Evolutionary conservation across 2,888 invertebrate genomes (phyloP).

Genomic region (Bruchidius siliquastri): DNA sequence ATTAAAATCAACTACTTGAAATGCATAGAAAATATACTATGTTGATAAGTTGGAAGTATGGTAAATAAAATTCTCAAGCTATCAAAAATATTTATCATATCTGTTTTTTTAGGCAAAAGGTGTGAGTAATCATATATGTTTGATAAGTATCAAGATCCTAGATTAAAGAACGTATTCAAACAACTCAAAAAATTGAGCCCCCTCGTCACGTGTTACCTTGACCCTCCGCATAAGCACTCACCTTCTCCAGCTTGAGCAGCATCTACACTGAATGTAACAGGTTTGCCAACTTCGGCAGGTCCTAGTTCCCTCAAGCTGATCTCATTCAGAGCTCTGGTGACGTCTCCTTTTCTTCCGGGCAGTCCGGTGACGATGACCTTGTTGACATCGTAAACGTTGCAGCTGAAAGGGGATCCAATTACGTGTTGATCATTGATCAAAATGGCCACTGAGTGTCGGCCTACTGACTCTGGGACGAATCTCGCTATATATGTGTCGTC

Average conservation of each 20-base stretch:
- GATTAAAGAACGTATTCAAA: too few species aligned
- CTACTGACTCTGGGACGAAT: conserved; percentile 82
- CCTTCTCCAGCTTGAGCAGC: conserved; percentile 91
- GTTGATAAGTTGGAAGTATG: too few species aligned
- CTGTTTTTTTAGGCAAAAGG: too few species aligned
- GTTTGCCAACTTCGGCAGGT: conserved; percentile 69
- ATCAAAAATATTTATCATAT: too few species aligned
- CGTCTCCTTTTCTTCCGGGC: conserved; percentile 40
- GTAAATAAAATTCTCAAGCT: too few species aligned
- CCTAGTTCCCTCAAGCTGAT: conserved; percentile 44
- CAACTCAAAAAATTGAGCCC: too few species aligned
- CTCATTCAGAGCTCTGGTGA: conserved; percentile 37
- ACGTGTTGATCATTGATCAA: conserved; percentile 80
- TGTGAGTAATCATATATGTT: too few species aligned
- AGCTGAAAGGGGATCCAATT: conserved; percentile 87
- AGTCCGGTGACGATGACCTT: conserved; percentile 70
- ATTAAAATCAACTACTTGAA: too few species aligned
- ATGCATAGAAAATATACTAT: too few species aligned
- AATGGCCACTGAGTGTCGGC: conserved; percentile 79
- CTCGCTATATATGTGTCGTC: conserved; percentile 71
- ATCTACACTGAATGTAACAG: conserved; percentile 89
- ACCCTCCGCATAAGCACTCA: too few species aligned
- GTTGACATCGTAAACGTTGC: conserved; percentile 90
- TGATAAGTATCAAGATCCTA: too few species aligned
- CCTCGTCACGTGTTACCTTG: too few species aligned